phyloP scores from a whole-genome alignment of 2,888 invertebrate species.

The Atherix ibis region DNA sequence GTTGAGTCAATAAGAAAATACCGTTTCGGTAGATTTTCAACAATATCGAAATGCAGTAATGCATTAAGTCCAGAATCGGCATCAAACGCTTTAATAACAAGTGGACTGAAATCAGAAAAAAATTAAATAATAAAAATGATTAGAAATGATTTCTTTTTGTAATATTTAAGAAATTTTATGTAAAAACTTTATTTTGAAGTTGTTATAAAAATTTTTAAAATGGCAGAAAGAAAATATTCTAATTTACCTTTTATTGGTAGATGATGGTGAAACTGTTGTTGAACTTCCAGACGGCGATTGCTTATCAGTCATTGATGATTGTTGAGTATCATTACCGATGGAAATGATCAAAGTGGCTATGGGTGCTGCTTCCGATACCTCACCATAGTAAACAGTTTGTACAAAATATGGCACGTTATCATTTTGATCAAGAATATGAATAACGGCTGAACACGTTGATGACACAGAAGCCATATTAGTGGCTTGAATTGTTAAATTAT shows the following conservation, averaged over 20 bases:
- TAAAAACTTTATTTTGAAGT: too few species aligned
- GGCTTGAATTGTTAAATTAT: constrained; percentile 70
- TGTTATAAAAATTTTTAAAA: background rate
- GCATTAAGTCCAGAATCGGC: constrained; percentile 76
- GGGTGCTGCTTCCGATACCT: constrained; percentile 57
- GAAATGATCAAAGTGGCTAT: constrained; percentile 58
- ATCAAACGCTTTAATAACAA: constrained; percentile 74
- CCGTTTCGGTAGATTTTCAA: constrained; percentile 59
- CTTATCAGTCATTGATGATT: too few species aligned
- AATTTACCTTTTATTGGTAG: constrained; percentile 6
- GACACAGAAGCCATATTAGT: constrained; percentile 71
- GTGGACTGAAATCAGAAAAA: constrained; percentile 39
- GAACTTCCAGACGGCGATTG: too few species aligned
- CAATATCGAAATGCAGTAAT: constrained; percentile 67
- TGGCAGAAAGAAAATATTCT: too few species aligned
- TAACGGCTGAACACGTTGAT: constrained; percentile 52
- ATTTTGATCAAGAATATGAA: constrained; percentile 80
- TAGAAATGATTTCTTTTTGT: too few species aligned
- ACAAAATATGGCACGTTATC: constrained; percentile 65
- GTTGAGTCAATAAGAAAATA: constrained; percentile 75
- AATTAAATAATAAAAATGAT: background rate
- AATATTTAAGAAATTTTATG: too few species aligned
- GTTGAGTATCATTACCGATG: constrained; percentile 31
- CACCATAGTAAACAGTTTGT: constrained; percentile 50
- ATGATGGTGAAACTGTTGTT: too few species aligned